Conservation (phyloP, 2,888 invertebrate genomes). For the Drosophila mimica region DNA sequence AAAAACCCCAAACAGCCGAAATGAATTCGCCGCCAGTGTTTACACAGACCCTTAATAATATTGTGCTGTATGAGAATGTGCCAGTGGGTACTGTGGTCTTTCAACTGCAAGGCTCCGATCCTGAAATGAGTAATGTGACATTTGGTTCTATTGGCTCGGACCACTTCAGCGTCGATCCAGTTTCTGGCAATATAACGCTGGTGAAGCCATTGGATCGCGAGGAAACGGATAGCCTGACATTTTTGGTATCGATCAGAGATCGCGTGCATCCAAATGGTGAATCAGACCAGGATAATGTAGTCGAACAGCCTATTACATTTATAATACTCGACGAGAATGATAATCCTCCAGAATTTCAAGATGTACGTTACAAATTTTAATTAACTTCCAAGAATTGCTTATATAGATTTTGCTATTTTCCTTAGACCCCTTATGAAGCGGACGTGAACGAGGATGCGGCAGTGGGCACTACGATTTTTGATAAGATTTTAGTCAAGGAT, state of each 20-base stretch:
- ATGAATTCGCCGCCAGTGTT: constrained; percentile 90
- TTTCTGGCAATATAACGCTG: constrained; percentile 92
- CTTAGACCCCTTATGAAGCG: constrained; percentile 92
- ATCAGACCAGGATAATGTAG: constrained; percentile 89
- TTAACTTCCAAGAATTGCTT: neutral
- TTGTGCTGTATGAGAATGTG: constrained; percentile 91
- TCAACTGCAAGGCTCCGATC: constrained; percentile 91
- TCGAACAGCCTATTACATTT: constrained; percentile 91
- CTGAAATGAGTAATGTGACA: constrained; percentile 90
- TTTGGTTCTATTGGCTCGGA: constrained; percentile 92
- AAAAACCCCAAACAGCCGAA: constrained; percentile 70
- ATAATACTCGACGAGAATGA: constrained; percentile 96
- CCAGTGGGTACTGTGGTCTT: constrained; percentile 92
- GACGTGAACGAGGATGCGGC: constrained; percentile 91
- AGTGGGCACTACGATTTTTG: constrained; percentile 90
- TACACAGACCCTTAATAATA: constrained; percentile 91
- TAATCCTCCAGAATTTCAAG: constrained; percentile 92
- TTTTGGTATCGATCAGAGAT: constrained; percentile 93
- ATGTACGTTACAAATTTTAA: constrained; percentile 85
- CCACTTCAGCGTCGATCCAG: constrained; percentile 91
- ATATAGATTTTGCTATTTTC: constrained; percentile 3
- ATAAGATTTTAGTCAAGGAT: constrained; percentile 91
- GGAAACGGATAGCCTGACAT: constrained; percentile 91
- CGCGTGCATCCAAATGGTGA: constrained; percentile 87
- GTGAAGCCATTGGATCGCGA: constrained; percentile 93